phyloP scores from a whole-genome alignment of 2,888 invertebrate species.

The Troilus luridus region DNA sequence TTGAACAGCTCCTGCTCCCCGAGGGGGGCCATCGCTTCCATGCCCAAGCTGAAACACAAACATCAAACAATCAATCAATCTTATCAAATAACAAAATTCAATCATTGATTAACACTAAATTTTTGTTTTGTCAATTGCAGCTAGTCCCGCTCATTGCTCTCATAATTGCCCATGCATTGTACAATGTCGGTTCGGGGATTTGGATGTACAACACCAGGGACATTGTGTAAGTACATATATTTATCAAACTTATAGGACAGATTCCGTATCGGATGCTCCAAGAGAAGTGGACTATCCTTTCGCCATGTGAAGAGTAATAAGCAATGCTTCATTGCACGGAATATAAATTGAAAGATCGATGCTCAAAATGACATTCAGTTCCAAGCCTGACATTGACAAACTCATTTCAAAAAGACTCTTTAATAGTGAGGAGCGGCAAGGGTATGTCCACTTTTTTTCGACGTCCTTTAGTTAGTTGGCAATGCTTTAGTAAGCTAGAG shows the following conservation, averaged over 20 bases:
- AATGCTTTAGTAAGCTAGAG: background rate
- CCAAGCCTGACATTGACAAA: background rate
- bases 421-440: background rate
- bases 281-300: conserved; percentile 18
- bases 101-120: background rate
- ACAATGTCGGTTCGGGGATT: background rate
- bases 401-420: background rate
- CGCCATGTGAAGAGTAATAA: background rate
- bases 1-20: conserved; percentile 66
- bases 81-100: background rate
- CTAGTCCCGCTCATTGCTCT: conserved; percentile 56
- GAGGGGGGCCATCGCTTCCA: conserved; percentile 66
- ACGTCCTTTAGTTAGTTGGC: background rate
- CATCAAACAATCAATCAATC: background rate
- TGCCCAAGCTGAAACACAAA: conserved; percentile 66
- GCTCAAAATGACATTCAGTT: background rate
- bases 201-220: conserved; percentile 61
- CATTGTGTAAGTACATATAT: conserved; percentile 62
- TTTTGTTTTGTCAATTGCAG: conserved; percentile 57
- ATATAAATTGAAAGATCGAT: background rate
- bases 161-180: background rate
- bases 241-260: background rate
- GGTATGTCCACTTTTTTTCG: background rate
- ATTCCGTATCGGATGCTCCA: background rate
- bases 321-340: background rate